These are phyloP conservation scores for Neodon shergylaensis DNA, from an alignment of 2,113 vertebrate species.

Conservation along the genomic window DNA sequence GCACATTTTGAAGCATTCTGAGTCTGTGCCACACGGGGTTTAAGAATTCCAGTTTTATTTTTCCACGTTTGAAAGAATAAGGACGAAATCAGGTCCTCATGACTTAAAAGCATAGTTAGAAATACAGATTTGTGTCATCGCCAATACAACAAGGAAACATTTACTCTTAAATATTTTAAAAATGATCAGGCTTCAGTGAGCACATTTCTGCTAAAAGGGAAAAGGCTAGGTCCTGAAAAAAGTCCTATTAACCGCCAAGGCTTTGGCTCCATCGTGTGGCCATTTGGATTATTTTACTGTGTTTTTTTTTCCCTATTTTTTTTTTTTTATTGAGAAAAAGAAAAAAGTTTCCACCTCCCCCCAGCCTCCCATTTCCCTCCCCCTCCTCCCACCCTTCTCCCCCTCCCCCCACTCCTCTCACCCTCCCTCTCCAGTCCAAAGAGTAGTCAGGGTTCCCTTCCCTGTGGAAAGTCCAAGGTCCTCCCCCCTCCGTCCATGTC, in stretches of 20 bases:
- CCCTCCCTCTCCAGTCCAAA: no score
- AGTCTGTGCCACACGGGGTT: not conserved
- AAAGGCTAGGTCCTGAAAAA: not conserved
- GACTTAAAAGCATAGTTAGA: not conserved
- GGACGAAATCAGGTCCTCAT: not conserved
- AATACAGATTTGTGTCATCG: conserved; percentile 17
- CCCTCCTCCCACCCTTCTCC: no score
- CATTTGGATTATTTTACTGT: conserved; percentile 32
- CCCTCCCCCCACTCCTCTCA: no score
- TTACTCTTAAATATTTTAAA: not conserved
- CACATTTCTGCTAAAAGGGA: not conserved
- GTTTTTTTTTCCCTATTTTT: no score
- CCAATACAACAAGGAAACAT: not conserved
- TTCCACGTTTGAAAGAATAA: conserved; percentile 9
- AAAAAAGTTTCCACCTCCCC: no score
- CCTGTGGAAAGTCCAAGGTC: no score
- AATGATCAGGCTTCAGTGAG: not conserved
- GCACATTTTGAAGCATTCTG: not conserved
- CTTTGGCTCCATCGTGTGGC: conserved; percentile 79
- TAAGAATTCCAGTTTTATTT: not conserved
- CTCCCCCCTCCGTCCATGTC: no score
- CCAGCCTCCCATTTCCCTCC: no score
- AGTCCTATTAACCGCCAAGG: conserved; percentile 23
- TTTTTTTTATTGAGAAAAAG: no score
- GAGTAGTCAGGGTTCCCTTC: no score